These are phyloP conservation scores for Pogonomyrmex californicus DNA, from an alignment of 1,140 invertebrate genomes.

Conservation along the genomic window DNA sequence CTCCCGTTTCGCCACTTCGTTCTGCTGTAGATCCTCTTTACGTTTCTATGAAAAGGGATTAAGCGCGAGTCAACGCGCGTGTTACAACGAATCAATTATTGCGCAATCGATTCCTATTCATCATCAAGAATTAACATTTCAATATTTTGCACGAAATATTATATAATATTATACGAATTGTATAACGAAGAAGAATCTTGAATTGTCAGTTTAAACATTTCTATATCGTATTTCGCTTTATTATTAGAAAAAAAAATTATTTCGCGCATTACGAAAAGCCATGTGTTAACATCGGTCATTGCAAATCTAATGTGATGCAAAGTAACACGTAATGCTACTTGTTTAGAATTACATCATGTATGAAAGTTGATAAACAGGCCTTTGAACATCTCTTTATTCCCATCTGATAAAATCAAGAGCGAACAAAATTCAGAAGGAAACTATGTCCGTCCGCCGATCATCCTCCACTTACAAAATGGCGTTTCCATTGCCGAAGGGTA, in stretches of 20 bases:
- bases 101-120: not conserved
- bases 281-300: not conserved
- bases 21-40: constrained; percentile 58
- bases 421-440: constrained; percentile 58
- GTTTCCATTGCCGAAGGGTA: constrained; percentile 77
- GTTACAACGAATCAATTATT: constrained; percentile 39
- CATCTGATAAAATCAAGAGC: constrained; percentile 62
- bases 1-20: constrained; percentile 64
- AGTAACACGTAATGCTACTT: not conserved
- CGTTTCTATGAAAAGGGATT: constrained; percentile 3
- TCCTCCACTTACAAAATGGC: constrained; percentile 80
- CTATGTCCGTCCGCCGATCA: constrained; percentile 66
- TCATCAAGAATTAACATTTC: not conserved
- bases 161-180: not conserved
- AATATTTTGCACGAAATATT: not conserved
- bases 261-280: not conserved
- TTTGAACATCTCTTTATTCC: not conserved
- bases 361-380: not conserved
- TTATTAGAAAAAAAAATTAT: constrained; percentile 4
- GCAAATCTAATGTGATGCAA: not conserved
- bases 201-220: not conserved
- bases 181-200: not conserved
- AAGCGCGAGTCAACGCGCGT: not conserved
- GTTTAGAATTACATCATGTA: not conserved
- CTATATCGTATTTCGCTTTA: not conserved